A percentile compares a stretch with the other conserved stretches of the same genome.
Conservation (phyloP, 2,888 invertebrate species). For the Clepsis dumicolana region DNA sequence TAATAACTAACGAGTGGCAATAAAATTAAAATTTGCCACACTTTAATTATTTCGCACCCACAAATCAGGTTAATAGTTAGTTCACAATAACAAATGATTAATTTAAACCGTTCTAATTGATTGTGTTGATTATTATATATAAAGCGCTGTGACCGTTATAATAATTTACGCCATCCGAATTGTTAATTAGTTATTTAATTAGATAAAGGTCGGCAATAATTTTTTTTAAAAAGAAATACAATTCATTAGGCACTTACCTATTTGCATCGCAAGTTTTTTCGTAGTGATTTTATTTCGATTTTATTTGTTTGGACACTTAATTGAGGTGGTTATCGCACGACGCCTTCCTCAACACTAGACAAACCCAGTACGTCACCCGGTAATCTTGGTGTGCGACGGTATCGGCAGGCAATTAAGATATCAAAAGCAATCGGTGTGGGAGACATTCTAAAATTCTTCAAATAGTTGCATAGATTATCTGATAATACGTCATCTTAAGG, state of each 20-base stretch:
- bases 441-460: constrained; percentile 70
- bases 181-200: constrained; percentile 21
- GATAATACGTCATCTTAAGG: constrained; percentile 54
- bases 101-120: constrained; percentile 28
- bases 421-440: constrained; percentile 62
- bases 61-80: constrained; percentile 34
- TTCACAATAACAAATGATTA: constrained; percentile 40
- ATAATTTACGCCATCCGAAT: constrained; percentile 19
- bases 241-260: constrained; percentile 24
- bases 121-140: constrained; percentile 21
- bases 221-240: too few species aligned
- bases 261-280: constrained; percentile 14
- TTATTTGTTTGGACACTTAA: constrained; percentile 15
- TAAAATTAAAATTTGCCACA: constrained; percentile 6
- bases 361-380: constrained; percentile 43
- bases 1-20: not conserved
- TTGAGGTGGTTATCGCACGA: constrained; percentile 2
- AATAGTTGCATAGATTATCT: constrained; percentile 64
- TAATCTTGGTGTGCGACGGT: constrained; percentile 63
- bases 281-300: not conserved
- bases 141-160: constrained; percentile 12
- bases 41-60: constrained; percentile 32
- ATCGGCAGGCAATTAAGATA: constrained; percentile 67
- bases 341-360: constrained; percentile 27
- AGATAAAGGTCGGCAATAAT: too few species aligned